Base-by-base conservation (phyloP, 2,888 invertebrate species). In the Lasioglossum calceatum region DNA sequence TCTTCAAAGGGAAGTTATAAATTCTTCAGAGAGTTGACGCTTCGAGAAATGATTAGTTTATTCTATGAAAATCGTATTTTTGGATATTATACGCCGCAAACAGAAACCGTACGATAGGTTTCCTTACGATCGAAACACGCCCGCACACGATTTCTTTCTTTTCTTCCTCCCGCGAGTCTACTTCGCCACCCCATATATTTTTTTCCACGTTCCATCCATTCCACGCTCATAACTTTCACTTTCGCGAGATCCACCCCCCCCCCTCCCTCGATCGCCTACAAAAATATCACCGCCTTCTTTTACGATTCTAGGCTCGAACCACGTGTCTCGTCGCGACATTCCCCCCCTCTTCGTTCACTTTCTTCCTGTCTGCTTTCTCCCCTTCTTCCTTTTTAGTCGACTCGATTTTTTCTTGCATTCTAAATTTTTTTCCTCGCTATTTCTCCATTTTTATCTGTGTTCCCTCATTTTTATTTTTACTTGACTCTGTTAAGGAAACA, bases 231-330 rank as follows among this genome's bases (percentile, higher is more conserved):
- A 61, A 42, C 73, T 77, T 50, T 72, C 76, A 23, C 14, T 58
- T 19, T n/a, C 27, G 12, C 36, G 47, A 39, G 27, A 47, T 64
- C 67, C 67, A 61, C 16, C 58, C 81, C n/a, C 19, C 19, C 27
- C n/a, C n/a, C 5, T 44, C 42, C 77, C 81, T 85, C 39, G 70
- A n/a, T 73, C n/a, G 70, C 82, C 78, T 86, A 89, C 90, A 84
- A 91, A 93, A 93, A 92, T 92, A 92, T 83, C 83, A 39, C 84
- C 75, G 76, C 83, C 83, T 88, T 88, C 90, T 89, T 88, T 87
- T 84, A 88, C 88, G 87, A 89, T 90, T 90, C 84, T 86, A 75
- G 76, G 58, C 74, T 61, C 72, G 81, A 58, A 42, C 23, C 80
- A 64, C 77, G 73, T 39, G 74, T 64, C 78, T 7, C 44, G 71